These are phyloP conservation scores for Trachymyrmex cornetzi DNA, from an alignment of 1,140 invertebrate genomes.

Conservation along the genomic window DNA sequence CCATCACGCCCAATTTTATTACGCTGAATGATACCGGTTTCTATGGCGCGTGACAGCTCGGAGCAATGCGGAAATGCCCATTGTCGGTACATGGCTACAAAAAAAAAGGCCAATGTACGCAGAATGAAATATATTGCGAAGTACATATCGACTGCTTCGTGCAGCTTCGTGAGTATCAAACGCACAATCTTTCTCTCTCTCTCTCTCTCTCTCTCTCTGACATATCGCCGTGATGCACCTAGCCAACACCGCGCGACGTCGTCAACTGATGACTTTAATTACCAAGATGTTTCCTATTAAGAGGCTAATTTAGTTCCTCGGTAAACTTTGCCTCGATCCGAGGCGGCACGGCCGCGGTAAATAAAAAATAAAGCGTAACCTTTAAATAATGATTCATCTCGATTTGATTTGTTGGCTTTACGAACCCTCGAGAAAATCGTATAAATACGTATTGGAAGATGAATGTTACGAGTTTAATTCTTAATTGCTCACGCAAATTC, in stretches of 20 bases:
- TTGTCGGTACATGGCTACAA: constrained; percentile 8
- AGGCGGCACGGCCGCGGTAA: constrained; percentile 5
- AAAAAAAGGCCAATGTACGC: not conserved
- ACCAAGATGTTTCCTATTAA: constrained; percentile 74
- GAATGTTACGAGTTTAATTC: constrained; percentile 6
- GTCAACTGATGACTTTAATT: constrained; percentile 80
- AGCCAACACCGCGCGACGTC: constrained; percentile 60
- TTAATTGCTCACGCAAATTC: not conserved
- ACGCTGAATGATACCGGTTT: constrained; percentile 37
- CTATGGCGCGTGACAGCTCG: constrained; percentile 16
- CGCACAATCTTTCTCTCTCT: not conserved
- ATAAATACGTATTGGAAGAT: not conserved
- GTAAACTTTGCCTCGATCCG: constrained; percentile 59
- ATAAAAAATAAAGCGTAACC: constrained; percentile 49
- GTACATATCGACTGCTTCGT: constrained; percentile 19
- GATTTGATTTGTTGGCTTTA: not conserved
- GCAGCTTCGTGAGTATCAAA: constrained; percentile 4
- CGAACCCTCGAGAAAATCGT: not conserved
- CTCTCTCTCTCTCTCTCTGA: not conserved
- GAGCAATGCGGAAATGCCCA: constrained; percentile 14
- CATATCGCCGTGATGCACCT: constrained; percentile 46
- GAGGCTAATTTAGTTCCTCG: constrained; percentile 76
- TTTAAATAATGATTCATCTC: constrained; percentile 29
- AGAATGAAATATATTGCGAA: constrained; percentile 25
- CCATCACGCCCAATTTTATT: constrained; percentile 32